phyloP scores from a whole-genome alignment of 2,888 invertebrate species.

The Alviniconcha strummeri region DNA sequence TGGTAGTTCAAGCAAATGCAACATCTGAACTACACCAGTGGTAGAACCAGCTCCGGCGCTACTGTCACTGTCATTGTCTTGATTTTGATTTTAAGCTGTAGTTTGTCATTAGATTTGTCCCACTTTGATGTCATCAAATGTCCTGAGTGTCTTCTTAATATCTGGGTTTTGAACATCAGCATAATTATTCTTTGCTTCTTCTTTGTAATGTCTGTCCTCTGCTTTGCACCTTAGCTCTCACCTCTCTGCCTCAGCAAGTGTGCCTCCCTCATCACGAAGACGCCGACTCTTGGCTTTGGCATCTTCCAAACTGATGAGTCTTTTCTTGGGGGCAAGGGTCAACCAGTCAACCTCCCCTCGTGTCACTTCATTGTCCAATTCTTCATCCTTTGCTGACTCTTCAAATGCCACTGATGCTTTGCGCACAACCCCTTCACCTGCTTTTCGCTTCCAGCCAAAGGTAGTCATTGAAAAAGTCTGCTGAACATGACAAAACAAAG shows the following conservation, averaged over 20 bases:
- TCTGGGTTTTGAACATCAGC: no score
- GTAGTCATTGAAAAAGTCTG: conserved; percentile 44
- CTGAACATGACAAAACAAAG: no score
- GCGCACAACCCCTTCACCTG: conserved; percentile 62
- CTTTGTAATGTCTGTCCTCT: no score
- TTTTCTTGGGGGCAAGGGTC: conserved; percentile 54
- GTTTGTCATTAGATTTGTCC: no score
- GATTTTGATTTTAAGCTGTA: no score
- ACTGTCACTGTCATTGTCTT: no score
- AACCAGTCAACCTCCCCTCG: conserved; percentile 64
- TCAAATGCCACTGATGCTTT: conserved; percentile 57
- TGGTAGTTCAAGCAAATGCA: no score
- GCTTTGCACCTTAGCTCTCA: conserved; percentile 30
- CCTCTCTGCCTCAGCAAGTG: conserved; percentile 71
- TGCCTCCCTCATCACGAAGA: conserved; percentile 65
- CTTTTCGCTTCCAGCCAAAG: conserved; percentile 72
- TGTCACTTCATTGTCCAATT: conserved; percentile 42
- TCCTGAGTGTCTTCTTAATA: not conserved
- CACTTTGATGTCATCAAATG: not conserved
- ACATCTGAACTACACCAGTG: no score
- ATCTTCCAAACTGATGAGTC: conserved; percentile 66
- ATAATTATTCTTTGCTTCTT: no score
- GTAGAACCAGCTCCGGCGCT: no score
- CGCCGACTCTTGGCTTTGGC: conserved; percentile 61
- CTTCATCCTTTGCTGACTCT: conserved; percentile 58